Percentiles rank a stretch among this genome's conserved stretches.
These are phyloP conservation scores for Ursus arctos DNA, from an alignment of 2,113 vertebrate species.

Conservation along the genomic window DNA sequence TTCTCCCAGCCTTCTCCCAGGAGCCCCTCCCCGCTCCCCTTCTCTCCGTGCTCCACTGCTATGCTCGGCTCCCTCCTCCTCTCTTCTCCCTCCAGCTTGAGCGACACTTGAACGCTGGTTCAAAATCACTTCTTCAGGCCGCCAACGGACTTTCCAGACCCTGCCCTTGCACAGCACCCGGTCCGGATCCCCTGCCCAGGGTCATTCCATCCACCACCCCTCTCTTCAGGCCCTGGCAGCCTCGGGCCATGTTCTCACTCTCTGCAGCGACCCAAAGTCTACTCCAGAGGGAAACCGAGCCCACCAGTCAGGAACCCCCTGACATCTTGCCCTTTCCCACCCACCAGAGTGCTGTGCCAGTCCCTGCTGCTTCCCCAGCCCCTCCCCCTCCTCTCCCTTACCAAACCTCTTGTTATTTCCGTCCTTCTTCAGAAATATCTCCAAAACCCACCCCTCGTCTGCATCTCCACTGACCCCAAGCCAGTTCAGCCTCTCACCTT, in stretches of 20 bases:
- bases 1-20: background rate
- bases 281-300: background rate
- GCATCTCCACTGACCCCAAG: background rate
- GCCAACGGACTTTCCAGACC: background rate
- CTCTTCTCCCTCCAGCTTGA: background rate
- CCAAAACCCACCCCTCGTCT: background rate
- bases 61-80: fast-evolving
- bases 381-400: background rate
- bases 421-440: background rate
- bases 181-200: background rate
- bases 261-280: background rate
- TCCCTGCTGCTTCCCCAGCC: background rate
- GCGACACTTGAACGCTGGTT: background rate
- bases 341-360: background rate
- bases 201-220: background rate
- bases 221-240: background rate
- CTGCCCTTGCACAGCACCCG: background rate
- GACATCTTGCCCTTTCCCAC: background rate
- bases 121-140: background rate
- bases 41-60: background rate
- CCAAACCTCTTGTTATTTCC: background rate
- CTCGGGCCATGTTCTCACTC: background rate
- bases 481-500: background rate
- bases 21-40: background rate
- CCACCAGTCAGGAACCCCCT: background rate